Evolutionary conservation across 2,797 vertebrate genomes (phyloP).

Genomic region (Pelochelys cantorii): DNA sequence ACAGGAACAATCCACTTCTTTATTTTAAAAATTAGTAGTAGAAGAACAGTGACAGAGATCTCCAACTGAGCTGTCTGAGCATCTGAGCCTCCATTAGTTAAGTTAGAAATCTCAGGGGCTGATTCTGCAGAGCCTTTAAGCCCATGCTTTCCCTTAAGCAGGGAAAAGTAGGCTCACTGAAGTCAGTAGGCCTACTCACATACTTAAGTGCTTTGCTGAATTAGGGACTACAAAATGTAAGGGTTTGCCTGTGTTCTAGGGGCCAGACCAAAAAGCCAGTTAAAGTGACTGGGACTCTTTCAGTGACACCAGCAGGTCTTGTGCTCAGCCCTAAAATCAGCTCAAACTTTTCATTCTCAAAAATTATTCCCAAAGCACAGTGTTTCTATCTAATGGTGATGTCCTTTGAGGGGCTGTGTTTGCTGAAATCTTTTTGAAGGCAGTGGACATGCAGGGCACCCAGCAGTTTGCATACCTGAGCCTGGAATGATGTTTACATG

Average conservation of each 20-base stretch:
- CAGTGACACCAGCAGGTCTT: too few relatives aligned
- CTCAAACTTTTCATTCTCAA: background rate
- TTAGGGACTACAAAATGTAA: background rate
- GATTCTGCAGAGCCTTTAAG: background rate
- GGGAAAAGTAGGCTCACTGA: too few relatives aligned
- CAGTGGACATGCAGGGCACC: too few relatives aligned
- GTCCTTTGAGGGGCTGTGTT: background rate
- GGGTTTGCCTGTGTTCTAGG: background rate
- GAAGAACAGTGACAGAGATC: too few relatives aligned
- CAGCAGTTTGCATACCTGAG: fast-evolving
- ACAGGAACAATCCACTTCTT: background rate
- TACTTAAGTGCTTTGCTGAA: background rate
- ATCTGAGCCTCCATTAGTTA: background rate
- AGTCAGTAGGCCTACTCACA: background rate
- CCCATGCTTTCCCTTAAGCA: background rate
- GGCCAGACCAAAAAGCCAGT: background rate
- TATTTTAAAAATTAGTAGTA: too few relatives aligned
- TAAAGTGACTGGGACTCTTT: background rate
- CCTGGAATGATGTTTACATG: too few relatives aligned
- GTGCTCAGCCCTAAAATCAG: background rate
- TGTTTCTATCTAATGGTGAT: background rate
- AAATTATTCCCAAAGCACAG: background rate
- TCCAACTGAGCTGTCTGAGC: background rate
- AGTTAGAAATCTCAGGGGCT: background rate
- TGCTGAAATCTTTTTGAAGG: background rate